phyloP scores from a whole-genome alignment of 2,113 vertebrate species.

The Ophthalmolycus amberensis region DNA sequence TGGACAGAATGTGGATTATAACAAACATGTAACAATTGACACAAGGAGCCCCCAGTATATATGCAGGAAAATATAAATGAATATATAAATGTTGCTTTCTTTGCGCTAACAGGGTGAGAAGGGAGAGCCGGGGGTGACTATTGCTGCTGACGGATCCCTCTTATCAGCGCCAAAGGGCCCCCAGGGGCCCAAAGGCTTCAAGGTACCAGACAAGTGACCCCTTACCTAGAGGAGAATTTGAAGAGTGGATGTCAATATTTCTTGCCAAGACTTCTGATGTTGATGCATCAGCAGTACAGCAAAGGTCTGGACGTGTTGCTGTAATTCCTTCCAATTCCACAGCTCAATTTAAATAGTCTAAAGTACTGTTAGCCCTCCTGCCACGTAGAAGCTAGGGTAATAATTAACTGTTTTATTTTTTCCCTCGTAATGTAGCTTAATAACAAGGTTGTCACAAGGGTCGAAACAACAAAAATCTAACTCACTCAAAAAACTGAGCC shows the following conservation, averaged over 20 bases:
- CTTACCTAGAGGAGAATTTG: not conserved
- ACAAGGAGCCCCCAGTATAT: not conserved
- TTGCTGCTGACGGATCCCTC: slow-evolving; percentile 87
- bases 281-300: not conserved
- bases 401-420: not conserved
- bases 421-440: not conserved
- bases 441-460: not conserved
- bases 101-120: slow-evolving; percentile 88
- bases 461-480: not conserved
- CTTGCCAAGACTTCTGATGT: not conserved
- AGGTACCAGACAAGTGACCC: slow-evolving; percentile 60
- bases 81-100: not conserved
- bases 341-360: not conserved
- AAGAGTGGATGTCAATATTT: not conserved
- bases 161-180: slow-evolving; percentile 79
- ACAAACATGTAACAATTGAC: not conserved
- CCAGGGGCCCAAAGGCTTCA: slow-evolving; percentile 85
- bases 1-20: not conserved
- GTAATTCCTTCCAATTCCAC: not conserved
- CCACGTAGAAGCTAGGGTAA: not conserved
- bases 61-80: not conserved
- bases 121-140: slow-evolving; percentile 89
- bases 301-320: not conserved
- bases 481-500: not conserved
- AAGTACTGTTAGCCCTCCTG: not conserved